Conservation (phyloP, 2,797 vertebrate species). For the Ataeniobius toweri region DNA sequence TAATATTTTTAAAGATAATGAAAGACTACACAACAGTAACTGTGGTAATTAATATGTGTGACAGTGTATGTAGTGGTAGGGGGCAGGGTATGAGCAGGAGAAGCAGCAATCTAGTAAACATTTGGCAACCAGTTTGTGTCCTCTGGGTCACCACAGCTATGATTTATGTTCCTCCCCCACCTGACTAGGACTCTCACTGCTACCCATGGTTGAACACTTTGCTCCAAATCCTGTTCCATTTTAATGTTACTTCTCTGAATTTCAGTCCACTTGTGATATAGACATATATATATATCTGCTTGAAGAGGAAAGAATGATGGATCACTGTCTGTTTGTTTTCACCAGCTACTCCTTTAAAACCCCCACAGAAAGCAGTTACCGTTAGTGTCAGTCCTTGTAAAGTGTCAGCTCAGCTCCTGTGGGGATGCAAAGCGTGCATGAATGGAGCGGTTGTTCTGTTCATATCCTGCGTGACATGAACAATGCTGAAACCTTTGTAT, state of each 20-base stretch:
- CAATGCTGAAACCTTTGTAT: constrained; percentile 23
- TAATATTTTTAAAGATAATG: not conserved
- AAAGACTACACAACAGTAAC: not conserved
- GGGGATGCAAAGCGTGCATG: constrained; percentile 24
- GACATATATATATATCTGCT: constrained; percentile 28
- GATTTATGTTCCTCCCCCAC: constrained; percentile 59
- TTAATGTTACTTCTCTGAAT: constrained; percentile 40
- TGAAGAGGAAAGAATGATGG: constrained; percentile 18
- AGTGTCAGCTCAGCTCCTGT: constrained; percentile 41
- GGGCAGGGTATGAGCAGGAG: not conserved
- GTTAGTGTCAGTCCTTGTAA: constrained; percentile 29
- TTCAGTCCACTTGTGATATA: constrained; percentile 16
- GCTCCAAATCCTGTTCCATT: constrained; percentile 35
- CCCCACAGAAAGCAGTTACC: constrained; percentile 1
- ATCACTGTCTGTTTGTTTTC: constrained; percentile 26
- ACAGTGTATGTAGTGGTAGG: not conserved
- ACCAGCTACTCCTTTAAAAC: not conserved
- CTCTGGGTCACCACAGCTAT: constrained; percentile 42
- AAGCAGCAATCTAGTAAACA: constrained; percentile 6
- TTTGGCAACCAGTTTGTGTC: constrained; percentile 38
- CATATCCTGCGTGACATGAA: constrained; percentile 6
- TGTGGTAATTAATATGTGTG: not conserved
- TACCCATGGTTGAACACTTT: constrained; percentile 30
- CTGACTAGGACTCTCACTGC: constrained; percentile 34
- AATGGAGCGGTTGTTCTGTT: constrained; percentile 20